A percentile compares a stretch with the other conserved stretches of the same genome.
Evolutionary conservation across 2,797 vertebrate genomes (phyloP).

Genomic region (Esox lucius): DNA sequence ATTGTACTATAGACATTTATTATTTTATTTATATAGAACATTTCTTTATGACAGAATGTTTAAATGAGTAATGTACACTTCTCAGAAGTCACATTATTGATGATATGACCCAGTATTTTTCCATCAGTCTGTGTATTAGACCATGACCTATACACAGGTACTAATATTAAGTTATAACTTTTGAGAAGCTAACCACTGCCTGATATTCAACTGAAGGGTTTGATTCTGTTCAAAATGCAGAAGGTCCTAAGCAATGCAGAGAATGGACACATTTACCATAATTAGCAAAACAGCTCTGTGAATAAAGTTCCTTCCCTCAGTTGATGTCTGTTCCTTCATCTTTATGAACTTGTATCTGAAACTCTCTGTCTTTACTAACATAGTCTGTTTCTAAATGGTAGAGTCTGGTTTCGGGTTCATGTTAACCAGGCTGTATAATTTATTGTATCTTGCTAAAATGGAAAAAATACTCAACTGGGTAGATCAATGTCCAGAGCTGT

Average conservation of each 20-base stretch:
- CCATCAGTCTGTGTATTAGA: not conserved
- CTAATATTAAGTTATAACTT: not conserved
- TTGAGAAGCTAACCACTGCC: not conserved
- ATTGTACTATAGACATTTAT: no score
- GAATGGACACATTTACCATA: not conserved
- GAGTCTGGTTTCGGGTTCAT: not conserved
- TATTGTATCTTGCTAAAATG: constrained; percentile 11
- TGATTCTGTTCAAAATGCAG: not conserved
- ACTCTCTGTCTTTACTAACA: not conserved
- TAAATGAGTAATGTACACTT: not conserved
- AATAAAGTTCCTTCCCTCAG: not conserved
- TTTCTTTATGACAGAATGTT: not conserved
- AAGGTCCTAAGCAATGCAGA: not conserved
- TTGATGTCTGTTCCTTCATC: not conserved
- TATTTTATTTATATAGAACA: no score
- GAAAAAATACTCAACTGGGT: constrained; percentile 46
- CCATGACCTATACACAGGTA: not conserved
- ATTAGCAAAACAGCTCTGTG: not conserved
- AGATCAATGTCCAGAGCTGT: not conserved
- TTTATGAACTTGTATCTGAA: not conserved
- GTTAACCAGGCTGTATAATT: not conserved
- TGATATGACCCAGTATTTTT: no score
- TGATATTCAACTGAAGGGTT: not conserved
- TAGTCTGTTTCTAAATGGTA: not conserved
- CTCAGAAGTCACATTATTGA: not conserved